Conservation (phyloP, 1,140 invertebrate species). For the Scylla paramamosain region DNA sequence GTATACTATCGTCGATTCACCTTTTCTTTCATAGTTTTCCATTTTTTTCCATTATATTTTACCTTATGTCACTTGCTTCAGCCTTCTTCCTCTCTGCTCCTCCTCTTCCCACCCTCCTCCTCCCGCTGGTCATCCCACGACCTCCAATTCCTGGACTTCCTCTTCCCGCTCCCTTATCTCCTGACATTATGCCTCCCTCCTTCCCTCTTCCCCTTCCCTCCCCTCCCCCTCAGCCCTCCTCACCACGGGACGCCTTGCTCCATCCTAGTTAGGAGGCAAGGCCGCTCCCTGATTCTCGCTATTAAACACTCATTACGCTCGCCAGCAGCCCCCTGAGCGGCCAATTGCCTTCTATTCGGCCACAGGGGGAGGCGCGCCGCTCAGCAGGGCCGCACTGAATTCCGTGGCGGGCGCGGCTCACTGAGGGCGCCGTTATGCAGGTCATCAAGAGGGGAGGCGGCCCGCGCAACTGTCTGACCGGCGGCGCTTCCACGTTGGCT, state of each 20-base stretch:
- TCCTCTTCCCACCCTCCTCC: background rate
- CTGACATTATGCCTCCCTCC: background rate
- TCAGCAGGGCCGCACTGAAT: too few species aligned
- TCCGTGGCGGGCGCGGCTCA: too few species aligned
- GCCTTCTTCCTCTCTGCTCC: too few species aligned
- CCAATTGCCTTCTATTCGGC: background rate
- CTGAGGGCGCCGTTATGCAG: background rate
- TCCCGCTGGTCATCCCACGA: background rate
- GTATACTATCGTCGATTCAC: too few species aligned
- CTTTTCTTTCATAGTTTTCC: too few species aligned
- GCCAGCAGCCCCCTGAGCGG: background rate
- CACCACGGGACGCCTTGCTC: background rate
- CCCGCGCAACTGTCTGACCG: too few species aligned
- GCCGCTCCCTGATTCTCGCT: background rate
- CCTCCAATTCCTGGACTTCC: background rate
- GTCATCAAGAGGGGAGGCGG: background rate
- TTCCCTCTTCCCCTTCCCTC: background rate
- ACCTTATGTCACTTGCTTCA: background rate
- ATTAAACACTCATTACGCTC: background rate
- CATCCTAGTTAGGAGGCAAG: too few species aligned
- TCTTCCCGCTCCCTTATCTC: background rate
- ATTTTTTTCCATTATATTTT: background rate
- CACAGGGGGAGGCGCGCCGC: background rate
- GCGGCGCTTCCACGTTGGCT: too few species aligned
- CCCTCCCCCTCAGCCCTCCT: background rate